phyloP scores from a whole-genome alignment of 2,888 invertebrate genomes.

The Scaeva pyrastri region DNA sequence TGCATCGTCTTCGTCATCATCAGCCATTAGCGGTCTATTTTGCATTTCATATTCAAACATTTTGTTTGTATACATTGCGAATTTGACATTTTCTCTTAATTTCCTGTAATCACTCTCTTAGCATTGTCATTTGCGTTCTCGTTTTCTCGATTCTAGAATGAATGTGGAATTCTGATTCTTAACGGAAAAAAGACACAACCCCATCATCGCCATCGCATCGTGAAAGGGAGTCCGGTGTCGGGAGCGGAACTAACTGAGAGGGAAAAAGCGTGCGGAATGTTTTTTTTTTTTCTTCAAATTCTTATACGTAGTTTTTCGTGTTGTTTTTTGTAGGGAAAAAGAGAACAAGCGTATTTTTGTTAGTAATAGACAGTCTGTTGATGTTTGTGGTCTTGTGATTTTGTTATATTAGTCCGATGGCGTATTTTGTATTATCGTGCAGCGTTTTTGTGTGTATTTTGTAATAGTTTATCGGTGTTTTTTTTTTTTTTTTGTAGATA shows the following conservation, averaged over 20 bases:
- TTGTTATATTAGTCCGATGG: conserved; percentile 70
- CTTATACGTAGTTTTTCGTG: too few species aligned
- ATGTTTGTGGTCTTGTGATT: conserved; percentile 73
- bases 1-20: too few species aligned
- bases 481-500: conserved; percentile 7
- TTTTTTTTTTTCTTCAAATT: background rate
- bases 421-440: conserved; percentile 56
- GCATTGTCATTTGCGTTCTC: background rate
- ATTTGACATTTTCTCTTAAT: conserved; percentile 35
- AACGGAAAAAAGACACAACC: conserved; percentile 18
- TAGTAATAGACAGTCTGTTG: conserved; percentile 76
- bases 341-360: conserved; percentile 52
- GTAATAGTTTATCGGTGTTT: conserved; percentile 19
- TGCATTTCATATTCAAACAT: background rate
- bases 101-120: conserved; percentile 30
- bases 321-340: conserved; percentile 25
- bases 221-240: too few species aligned
- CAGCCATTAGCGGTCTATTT: conserved; percentile 7
- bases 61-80: conserved; percentile 60
- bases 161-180: conserved; percentile 11
- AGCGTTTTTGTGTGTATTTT: conserved; percentile 54
- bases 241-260: background rate
- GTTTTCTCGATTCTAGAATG: conserved; percentile 15
- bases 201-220: background rate
- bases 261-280: conserved; percentile 22